Evolutionary conservation across 2,113 vertebrate species (phyloP), one percentile per base, ranked within the genome.

Genomic region (Perccottus glenii): DNA sequence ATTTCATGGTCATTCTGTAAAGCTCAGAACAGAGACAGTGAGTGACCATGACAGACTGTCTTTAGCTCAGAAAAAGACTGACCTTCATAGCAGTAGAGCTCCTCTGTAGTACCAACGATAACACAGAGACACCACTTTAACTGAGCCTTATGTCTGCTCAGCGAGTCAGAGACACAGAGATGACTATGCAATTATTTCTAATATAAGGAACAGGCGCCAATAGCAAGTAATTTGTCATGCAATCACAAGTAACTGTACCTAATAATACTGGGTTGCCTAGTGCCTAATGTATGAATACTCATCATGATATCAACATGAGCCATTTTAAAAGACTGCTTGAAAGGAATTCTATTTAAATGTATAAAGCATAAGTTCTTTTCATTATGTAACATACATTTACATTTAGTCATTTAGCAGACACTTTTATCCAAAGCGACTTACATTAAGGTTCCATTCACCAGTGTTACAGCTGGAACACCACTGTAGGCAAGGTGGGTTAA

Each of bases 111-210:
- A 46, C 44, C 1, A 2, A 46, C 53, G n/a, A 14, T 38, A 15
- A 56, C 35, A 15, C n/a, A 12, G 46, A 47, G 51, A 68, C 68
- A 56, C 60, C 36, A 45, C 43, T 57, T 61, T 57, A 62, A 64
- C 57, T 40, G 45, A 38, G 51, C 58, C 65, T 69, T 50, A 73
- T 60, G 51, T 63, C 35, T 11, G 57, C 67, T 64, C 59, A 75
- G 40, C 70, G 45, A 36, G 49, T 46, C 51, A 66, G 5, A 11
- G 11, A 46, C 11, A 14, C 19, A 27, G 19, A 27, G 19, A 27
- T 27, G 19, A 27, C 19, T 27, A 60, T 67, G 47, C 63, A 63
- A 78, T 79, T 2, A 77, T 82, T 70, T 75, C 49, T 83, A 78
- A 66, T 14, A 36, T 12, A 72, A 66, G 50, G 42, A 75, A 57